A percentile compares a stretch with the other conserved stretches of the same genome.
Conservation (phyloP, 2,113 vertebrate genomes). For the Butorides virescens region DNA sequence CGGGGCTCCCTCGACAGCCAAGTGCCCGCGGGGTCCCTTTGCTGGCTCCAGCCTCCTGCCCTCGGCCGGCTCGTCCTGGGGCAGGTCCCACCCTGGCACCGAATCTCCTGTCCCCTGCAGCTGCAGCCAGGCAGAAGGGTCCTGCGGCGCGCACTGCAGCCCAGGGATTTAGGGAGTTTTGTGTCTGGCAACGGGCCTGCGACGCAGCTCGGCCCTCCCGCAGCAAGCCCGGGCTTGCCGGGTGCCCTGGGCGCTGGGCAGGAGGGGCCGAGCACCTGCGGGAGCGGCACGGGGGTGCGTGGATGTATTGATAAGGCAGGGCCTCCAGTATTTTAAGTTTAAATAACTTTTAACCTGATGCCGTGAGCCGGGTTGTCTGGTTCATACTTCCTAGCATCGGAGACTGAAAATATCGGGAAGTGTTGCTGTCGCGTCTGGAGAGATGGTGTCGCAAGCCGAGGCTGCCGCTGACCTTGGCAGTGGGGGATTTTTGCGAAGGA, state of each 20-base stretch:
- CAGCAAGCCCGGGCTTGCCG: not conserved
- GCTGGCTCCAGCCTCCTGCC: not conserved
- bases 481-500: not conserved
- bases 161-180: not conserved
- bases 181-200: fast-evolving
- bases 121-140: fast-evolving
- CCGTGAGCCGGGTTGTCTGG: fast-evolving
- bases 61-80: too few relatives aligned
- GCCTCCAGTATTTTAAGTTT: not conserved
- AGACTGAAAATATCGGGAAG: not conserved
- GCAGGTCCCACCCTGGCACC: not conserved
- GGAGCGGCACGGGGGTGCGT: fast-evolving
- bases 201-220: fast-evolving
- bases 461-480: not conserved
- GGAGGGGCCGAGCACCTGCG: fast-evolving
- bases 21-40: not conserved
- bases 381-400: not conserved
- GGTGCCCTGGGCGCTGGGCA: not conserved
- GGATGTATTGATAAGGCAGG: fast-evolving
- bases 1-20: not conserved
- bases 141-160: not conserved
- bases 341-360: not conserved
- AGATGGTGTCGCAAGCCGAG: not conserved
- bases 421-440: fast-evolving
- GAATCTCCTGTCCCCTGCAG: fast-evolving